Conservation (phyloP, 1,140 invertebrate species). For the Macrobrachium rosenbergii region DNA sequence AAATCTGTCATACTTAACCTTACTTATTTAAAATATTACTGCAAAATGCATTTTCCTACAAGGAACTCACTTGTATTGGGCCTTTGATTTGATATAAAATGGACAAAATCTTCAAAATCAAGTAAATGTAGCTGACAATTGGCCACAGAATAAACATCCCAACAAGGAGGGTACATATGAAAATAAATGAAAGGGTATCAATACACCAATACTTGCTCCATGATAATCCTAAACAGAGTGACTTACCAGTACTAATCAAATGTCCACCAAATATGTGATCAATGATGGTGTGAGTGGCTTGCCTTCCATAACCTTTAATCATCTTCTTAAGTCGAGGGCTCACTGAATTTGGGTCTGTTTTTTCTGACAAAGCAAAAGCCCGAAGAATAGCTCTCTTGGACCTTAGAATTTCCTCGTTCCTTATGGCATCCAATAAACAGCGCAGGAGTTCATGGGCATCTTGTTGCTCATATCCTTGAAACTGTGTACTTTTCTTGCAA, state of each 20-base stretch:
- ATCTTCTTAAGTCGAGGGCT: constrained; percentile 80
- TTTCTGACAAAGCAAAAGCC: constrained; percentile 78
- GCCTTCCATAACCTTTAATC: constrained; percentile 81
- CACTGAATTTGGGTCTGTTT: constrained; percentile 78
- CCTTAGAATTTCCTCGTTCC: constrained; percentile 66
- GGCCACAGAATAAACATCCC: too few relatives aligned
- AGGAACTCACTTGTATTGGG: too few relatives aligned
- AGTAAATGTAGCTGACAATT: too few relatives aligned
- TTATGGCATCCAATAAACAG: constrained; percentile 60
- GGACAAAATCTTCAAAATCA: too few relatives aligned
- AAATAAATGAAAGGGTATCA: neutral
- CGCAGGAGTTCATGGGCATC: constrained; percentile 93
- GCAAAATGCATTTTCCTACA: too few relatives aligned
- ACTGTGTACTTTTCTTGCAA: constrained; percentile 75
- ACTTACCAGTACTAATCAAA: constrained; percentile 81
- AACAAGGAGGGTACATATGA: neutral
- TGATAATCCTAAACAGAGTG: neutral
- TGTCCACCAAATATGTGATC: constrained; percentile 91
- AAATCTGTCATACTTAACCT: too few relatives aligned
- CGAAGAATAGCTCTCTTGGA: constrained; percentile 85
- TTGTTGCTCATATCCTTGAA: constrained; percentile 94
- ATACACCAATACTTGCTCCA: neutral
- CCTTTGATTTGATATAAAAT: too few relatives aligned
- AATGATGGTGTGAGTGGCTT: constrained; percentile 84
- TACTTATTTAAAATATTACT: too few relatives aligned